These are phyloP conservation scores for Resseliella maxima DNA, from an alignment of 2,888 invertebrate genomes.

Conservation along the genomic window DNA sequence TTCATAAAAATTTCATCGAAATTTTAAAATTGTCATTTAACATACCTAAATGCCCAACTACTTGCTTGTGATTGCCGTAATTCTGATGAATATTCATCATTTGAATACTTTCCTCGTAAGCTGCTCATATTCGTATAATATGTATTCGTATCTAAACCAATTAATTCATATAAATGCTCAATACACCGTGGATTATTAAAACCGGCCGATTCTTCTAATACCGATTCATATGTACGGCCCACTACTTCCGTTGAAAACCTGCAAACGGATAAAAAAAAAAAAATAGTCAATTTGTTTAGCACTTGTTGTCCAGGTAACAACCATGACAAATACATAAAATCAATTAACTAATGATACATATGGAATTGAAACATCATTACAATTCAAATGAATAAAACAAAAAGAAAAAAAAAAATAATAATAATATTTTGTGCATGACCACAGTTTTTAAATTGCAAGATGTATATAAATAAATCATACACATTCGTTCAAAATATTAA, in stretches of 20 bases:
- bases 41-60: slow-evolving; percentile 87
- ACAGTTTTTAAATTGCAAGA: too few relatives aligned
- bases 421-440: background rate
- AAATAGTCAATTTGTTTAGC: background rate
- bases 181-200: slow-evolving; percentile 92
- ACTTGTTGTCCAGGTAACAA: slow-evolving; percentile 2
- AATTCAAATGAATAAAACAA: background rate
- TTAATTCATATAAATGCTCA: slow-evolving; percentile 82
- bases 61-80: slow-evolving; percentile 90
- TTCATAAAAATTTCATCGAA: too few relatives aligned
- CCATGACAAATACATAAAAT: background rate
- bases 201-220: slow-evolving; percentile 84
- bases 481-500: background rate
- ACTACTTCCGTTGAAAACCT: slow-evolving; percentile 85
- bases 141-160: slow-evolving; percentile 66
- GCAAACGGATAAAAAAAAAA: slow-evolving; percentile 62
- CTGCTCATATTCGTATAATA: slow-evolving; percentile 64
- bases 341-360: too few relatives aligned
- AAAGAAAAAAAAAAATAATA: background rate
- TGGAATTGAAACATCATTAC: too few relatives aligned
- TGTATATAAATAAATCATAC: background rate
- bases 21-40: background rate
- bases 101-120: slow-evolving; percentile 78
- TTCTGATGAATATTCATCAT: slow-evolving; percentile 84
- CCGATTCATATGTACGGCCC: slow-evolving; percentile 82